Percentiles rank a stretch among this genome's conserved stretches.
These are phyloP conservation scores for Mythimna lalbum DNA, from an alignment of 2,888 invertebrate genomes.

Conservation along the genomic window DNA sequence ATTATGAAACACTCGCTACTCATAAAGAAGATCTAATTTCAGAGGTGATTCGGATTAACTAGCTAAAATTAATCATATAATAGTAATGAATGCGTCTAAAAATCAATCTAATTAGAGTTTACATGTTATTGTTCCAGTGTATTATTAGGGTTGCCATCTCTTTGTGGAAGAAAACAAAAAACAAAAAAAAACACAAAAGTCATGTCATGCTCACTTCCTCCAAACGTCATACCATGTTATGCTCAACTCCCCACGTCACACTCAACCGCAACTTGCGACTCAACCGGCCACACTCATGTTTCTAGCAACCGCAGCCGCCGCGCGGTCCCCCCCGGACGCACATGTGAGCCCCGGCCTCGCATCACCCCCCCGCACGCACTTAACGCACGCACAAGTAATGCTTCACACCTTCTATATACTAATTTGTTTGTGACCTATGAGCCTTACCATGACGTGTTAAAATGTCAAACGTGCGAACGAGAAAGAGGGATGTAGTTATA, in stretches of 20 bases:
- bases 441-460: too few relatives aligned
- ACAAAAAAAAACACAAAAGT: too few relatives aligned
- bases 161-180: too few relatives aligned
- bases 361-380: constrained; percentile 54
- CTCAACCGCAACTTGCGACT: constrained; percentile 10
- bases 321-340: constrained; percentile 77
- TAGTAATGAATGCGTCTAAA: too few relatives aligned
- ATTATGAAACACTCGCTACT: too few relatives aligned
- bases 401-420: constrained; percentile 71
- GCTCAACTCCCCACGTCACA: constrained; percentile 1
- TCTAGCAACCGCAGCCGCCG: constrained; percentile 81
- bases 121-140: too few relatives aligned
- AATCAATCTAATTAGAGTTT: too few relatives aligned
- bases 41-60: too few relatives aligned
- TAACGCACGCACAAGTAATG: constrained; percentile 75
- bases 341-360: constrained; percentile 71
- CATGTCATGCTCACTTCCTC: not conserved
- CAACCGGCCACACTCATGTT: constrained; percentile 53
- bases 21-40: too few relatives aligned
- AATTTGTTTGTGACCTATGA: constrained; percentile 54
- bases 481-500: too few relatives aligned
- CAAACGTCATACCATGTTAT: not conserved
- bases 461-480: too few relatives aligned
- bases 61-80: too few relatives aligned
- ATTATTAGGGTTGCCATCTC: not conserved